phyloP scores from a whole-genome alignment of 2,888 invertebrate species.

The Eucera pruinosa region DNA sequence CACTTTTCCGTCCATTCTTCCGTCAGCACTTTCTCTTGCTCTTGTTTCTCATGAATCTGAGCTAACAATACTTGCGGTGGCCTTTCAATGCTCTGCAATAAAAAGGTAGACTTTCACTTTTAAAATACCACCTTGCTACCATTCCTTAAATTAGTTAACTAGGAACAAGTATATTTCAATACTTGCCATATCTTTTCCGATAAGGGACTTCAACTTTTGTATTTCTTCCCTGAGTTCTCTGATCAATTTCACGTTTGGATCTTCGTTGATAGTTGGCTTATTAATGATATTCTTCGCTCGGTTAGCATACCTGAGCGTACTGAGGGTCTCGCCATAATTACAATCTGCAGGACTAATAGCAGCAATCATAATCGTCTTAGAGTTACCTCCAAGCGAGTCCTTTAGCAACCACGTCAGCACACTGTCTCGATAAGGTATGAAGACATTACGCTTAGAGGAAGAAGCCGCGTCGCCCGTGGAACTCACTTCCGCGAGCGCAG shows the following conservation, averaged over 20 bases:
- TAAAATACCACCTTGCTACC: too few species aligned
- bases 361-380: constrained; percentile 96
- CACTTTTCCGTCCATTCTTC: constrained; percentile 98
- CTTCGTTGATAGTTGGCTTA: constrained; percentile 95
- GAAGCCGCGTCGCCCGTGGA: constrained; percentile 80
- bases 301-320: constrained; percentile 94
- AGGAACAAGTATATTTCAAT: background rate
- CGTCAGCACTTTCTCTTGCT: constrained; percentile 94
- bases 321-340: constrained; percentile 94
- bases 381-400: constrained; percentile 95
- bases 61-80: constrained; percentile 89
- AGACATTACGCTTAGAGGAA: constrained; percentile 85
- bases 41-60: constrained; percentile 95
- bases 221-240: constrained; percentile 94
- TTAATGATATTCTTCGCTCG: constrained; percentile 96
- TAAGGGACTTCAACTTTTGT: constrained; percentile 90
- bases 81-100: constrained; percentile 84
- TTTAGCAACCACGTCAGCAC: constrained; percentile 95
- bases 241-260: constrained; percentile 94
- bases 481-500: constrained; percentile 91
- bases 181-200: constrained; percentile 88
- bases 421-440: constrained; percentile 95
- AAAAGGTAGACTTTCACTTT: constrained; percentile 1
- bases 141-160: too few species aligned
- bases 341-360: constrained; percentile 93